phyloP scores from a whole-genome alignment of 1,140 invertebrate species.

The Potamilus streckersoni region DNA sequence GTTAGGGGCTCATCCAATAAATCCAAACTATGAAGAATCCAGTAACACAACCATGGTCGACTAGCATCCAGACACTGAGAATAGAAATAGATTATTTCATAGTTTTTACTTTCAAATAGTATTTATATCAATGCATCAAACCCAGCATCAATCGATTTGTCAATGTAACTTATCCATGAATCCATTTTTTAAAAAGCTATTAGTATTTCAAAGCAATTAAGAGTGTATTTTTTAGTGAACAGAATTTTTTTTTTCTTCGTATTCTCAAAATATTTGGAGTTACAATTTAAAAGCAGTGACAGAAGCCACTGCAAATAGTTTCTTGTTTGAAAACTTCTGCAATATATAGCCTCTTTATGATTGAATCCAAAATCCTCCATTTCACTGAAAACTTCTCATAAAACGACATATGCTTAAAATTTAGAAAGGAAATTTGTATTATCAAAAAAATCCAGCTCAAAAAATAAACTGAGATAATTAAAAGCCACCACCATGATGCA shows the following conservation, averaged over 20 bases:
- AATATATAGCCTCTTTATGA: too few species aligned
- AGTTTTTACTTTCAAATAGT: neutral
- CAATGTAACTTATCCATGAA: neutral
- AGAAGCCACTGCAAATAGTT: too few species aligned
- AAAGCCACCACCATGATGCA: too few species aligned
- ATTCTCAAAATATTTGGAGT: neutral
- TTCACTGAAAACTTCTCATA: too few species aligned
- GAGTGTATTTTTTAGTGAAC: neutral
- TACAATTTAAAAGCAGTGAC: too few species aligned
- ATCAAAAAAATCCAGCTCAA: too few species aligned
- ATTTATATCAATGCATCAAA: neutral
- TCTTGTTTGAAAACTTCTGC: too few species aligned
- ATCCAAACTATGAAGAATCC: conserved; percentile 92
- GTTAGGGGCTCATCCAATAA: conserved; percentile 81
- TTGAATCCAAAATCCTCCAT: too few species aligned
- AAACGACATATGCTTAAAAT: too few species aligned
- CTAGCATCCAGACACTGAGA: conserved; percentile 88
- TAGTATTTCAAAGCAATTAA: too few species aligned
- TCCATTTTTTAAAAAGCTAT: neutral
- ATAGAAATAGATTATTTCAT: conserved; percentile 20
- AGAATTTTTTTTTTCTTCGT: conserved; percentile 22
- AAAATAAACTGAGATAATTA: too few species aligned
- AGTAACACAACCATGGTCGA: conserved; percentile 94
- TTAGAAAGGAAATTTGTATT: too few species aligned
- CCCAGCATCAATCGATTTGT: neutral